Percentiles rank a stretch among this genome's conserved stretches.
These are phyloP conservation scores for Astur gentilis DNA, from an alignment of 2,113 vertebrate genomes.

Conservation along the genomic window DNA sequence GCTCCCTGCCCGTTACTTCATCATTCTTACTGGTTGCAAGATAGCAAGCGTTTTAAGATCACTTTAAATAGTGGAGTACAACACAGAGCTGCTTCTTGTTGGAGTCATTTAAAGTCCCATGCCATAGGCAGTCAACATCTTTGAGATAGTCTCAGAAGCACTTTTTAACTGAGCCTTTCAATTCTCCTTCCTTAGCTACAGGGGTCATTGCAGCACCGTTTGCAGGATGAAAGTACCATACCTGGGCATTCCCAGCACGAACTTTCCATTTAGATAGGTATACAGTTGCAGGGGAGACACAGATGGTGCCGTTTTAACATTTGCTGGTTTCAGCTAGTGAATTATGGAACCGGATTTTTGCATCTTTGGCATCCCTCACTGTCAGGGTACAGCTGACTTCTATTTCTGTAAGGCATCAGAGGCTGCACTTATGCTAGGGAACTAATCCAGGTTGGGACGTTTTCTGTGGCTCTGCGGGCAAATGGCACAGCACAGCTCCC, in stretches of 20 bases:
- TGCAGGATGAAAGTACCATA: background rate
- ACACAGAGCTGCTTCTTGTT: background rate
- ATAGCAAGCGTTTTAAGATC: background rate
- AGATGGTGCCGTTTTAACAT: background rate
- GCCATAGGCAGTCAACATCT: background rate
- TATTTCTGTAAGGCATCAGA: background rate
- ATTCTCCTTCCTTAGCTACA: slow-evolving; percentile 1
- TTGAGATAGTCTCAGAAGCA: background rate
- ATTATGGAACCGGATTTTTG: background rate
- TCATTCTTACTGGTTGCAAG: background rate
- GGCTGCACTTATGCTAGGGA: background rate
- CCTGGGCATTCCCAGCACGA: background rate
- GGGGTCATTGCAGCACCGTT: background rate
- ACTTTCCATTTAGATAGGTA: background rate
- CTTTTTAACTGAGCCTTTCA: background rate
- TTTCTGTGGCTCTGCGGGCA: background rate
- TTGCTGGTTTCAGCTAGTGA: background rate
- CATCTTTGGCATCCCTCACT: background rate
- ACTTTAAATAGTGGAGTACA: background rate
- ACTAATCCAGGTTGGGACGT: background rate
- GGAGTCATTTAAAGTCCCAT: background rate
- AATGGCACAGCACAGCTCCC: background rate
- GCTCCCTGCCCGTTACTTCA: background rate
- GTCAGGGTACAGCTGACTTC: background rate
- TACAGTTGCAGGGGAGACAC: background rate